Evolutionary conservation across 2,113 vertebrate species (phyloP), one percentile per base, ranked within the genome.

Genomic region (Lophura nycthemera): DNA sequence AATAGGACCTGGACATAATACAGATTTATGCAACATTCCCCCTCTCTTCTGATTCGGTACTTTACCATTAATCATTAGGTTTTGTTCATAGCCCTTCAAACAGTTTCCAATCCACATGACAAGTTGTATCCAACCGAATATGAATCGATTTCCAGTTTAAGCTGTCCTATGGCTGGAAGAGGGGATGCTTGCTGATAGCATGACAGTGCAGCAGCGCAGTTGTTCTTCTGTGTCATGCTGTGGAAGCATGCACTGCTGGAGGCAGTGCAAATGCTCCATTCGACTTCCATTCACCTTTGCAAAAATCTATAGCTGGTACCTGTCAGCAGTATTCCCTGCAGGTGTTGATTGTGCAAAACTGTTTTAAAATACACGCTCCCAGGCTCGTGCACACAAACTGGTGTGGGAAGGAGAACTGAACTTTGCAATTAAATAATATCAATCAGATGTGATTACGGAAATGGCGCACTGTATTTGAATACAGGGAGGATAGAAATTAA

Each of bases 1-100:
- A 95, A 72, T 47, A 88, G n/a, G 66, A 66, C 72, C 83, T n/a
- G 76, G 81, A 60, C 66, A 74, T 85, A 93, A 77, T 52, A 82
- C 36, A 85, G 92, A 88, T 88, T 79, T 77, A 71, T 80, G 63
- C 72, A 91, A 29, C 78, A 82, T 71, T 89, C 63, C 54, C 52
- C 43, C 89, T 92, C 66, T 74, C 22, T 92, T 80, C 69, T 61
- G 74, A 61, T 42, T 89, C 54, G 25, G 47, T 79, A 50, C 30
- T 73, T 91, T 32, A 76, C 74, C 47, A 77, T 89, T 95, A 79
- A 83, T 92, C 80, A 76, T 59, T 60, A 79, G 54, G 29, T 73
- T 88, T 95, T 93, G n/a, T 92, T 52, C 86, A 40, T 40, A 76
- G 36, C 36, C 81, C 42, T 93, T 65, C 64, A 71, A 76, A 52